phyloP scores from a whole-genome alignment of 2,888 invertebrate species.

The Cotesia congregata region DNA sequence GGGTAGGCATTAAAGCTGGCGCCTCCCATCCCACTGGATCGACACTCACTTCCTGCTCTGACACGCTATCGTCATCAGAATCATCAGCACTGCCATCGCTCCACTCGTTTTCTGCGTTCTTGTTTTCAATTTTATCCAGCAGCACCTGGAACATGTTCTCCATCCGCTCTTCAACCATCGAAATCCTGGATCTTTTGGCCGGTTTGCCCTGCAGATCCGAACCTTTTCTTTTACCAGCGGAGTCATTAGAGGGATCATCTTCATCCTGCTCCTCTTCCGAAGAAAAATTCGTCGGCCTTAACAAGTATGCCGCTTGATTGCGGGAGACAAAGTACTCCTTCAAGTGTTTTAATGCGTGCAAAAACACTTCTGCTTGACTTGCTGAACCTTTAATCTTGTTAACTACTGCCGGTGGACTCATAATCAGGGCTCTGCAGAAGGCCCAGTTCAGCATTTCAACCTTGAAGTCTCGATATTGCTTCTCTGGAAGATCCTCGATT shows the following conservation, averaged over 20 bases:
- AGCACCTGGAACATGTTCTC: background rate
- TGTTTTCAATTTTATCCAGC: background rate
- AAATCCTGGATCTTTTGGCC: background rate
- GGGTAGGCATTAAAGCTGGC: background rate
- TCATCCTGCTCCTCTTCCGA: background rate
- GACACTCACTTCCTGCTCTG: too few relatives aligned
- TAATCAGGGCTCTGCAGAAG: conserved; percentile 26
- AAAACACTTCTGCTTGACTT: background rate
- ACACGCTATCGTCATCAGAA: background rate
- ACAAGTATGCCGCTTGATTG: background rate
- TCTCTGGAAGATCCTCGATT: background rate
- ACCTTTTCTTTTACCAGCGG: background rate
- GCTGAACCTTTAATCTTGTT: conserved; percentile 22
- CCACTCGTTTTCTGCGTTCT: background rate
- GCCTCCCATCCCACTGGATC: background rate
- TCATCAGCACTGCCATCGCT: background rate
- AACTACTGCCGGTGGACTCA: conserved; percentile 15
- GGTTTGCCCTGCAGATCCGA: background rate
- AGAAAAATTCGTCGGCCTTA: background rate
- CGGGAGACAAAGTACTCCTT: background rate
- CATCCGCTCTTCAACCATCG: background rate
- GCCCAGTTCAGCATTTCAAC: background rate
- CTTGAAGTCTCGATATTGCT: background rate
- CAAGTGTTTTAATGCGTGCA: background rate
- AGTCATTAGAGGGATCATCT: background rate